phyloP scores from a whole-genome alignment of 2,888 invertebrate species.

The Antitype chi region DNA sequence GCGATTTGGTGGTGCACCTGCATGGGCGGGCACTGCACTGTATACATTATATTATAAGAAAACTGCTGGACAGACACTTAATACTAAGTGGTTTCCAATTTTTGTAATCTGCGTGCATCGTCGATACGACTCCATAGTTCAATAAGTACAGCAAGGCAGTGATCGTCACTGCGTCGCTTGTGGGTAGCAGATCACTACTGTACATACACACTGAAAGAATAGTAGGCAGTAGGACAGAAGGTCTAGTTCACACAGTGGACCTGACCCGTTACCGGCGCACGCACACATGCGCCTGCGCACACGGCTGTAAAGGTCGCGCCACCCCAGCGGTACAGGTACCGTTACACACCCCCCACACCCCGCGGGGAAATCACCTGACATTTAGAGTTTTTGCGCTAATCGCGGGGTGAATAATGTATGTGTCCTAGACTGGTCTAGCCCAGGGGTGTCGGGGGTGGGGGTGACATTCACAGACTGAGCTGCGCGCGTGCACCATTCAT shows the following conservation, averaged over 20 bases:
- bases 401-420: constrained; percentile 75
- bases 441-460: constrained; percentile 63
- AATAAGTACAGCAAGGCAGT: too few relatives aligned
- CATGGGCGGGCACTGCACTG: not conserved
- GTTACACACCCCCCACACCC: constrained; percentile 65
- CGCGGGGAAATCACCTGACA: constrained; percentile 76
- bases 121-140: not conserved
- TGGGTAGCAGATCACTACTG: not conserved
- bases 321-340: constrained; percentile 71
- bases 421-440: constrained; percentile 70
- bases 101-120: not conserved
- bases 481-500: constrained; percentile 68
- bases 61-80: not conserved
- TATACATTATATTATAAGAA: not conserved
- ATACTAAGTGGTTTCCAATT: not conserved
- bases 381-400: constrained; percentile 79
- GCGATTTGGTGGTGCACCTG: not conserved
- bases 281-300: constrained; percentile 17
- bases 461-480: constrained; percentile 36
- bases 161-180: not conserved
- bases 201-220: not conserved
- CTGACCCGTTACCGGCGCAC: constrained; percentile 30
- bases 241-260: constrained; percentile 4
- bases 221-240: not conserved
- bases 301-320: constrained; percentile 67